Conservation (phyloP, 1,140 invertebrate genomes). For the Eulimnadia texana region DNA sequence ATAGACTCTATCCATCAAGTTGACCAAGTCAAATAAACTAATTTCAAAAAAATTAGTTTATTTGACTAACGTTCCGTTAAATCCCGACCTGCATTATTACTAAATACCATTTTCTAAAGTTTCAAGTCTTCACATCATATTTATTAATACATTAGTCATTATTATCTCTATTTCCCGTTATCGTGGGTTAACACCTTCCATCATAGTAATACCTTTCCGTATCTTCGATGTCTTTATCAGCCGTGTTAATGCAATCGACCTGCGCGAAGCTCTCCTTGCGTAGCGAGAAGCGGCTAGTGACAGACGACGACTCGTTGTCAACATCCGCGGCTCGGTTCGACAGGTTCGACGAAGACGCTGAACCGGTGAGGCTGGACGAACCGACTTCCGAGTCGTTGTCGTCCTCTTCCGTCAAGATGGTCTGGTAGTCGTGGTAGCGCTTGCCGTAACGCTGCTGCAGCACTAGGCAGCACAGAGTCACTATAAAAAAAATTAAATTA, state of each 20-base stretch:
- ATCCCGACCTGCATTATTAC: no score
- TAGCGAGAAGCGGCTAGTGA: background rate
- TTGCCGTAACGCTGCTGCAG: constrained; percentile 53
- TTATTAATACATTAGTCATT: no score
- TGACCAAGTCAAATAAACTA: no score
- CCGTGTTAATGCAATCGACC: background rate
- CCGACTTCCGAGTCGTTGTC: background rate
- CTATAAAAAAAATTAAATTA: constrained; percentile 27
- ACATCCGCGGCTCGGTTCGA: background rate
- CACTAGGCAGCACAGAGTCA: constrained; percentile 55
- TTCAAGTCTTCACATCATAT: no score
- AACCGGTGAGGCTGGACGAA: background rate
- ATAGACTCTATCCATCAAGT: no score
- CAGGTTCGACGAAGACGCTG: background rate
- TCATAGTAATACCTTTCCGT: background rate
- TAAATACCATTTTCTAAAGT: no score
- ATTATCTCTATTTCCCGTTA: no score
- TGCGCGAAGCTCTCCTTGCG: background rate
- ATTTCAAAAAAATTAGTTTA: no score
- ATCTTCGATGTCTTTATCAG: background rate
- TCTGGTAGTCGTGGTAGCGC: constrained; percentile 35
- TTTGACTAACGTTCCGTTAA: no score
- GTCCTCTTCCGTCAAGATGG: constrained; percentile 21
- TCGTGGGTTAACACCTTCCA: no score
- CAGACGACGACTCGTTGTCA: background rate